Conservation (phyloP, 1,140 invertebrate species). For the Trichoplusia ni region DNA sequence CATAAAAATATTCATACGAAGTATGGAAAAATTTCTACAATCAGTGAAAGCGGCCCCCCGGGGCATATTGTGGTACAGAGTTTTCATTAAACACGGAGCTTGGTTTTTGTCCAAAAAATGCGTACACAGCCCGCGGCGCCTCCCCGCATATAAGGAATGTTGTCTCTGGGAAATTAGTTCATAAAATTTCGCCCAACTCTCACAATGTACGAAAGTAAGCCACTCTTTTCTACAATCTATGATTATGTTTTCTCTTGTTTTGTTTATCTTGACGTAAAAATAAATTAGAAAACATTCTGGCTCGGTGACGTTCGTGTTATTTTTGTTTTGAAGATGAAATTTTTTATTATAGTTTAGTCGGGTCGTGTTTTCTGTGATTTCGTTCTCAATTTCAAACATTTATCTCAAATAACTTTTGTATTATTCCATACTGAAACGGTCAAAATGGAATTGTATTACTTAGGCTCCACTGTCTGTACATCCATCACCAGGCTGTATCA, state of each 20-base stretch:
- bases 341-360: constrained; percentile 6
- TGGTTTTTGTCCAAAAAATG: constrained; percentile 75
- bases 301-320: constrained; percentile 5
- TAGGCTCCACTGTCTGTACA: no score
- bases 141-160: constrained; percentile 74
- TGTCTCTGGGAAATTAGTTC: constrained; percentile 77
- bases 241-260: constrained; percentile 42
- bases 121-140: constrained; percentile 61
- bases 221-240: constrained; percentile 28
- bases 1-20: constrained; percentile 70
- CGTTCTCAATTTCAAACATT: no score
- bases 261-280: constrained; percentile 26
- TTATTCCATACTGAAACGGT: no score
- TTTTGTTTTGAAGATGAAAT: constrained; percentile 13
- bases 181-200: constrained; percentile 67
- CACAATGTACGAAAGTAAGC: constrained; percentile 41
- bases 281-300: constrained; percentile 15
- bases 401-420: no score
- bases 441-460: no score
- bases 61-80: constrained; percentile 70
- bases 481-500: no score
- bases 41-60: constrained; percentile 70
- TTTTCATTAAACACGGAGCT: constrained; percentile 76
- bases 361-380: no score
- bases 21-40: constrained; percentile 66